Conservation (phyloP, 1,140 invertebrate species). For the Phthorimaea operculella region DNA sequence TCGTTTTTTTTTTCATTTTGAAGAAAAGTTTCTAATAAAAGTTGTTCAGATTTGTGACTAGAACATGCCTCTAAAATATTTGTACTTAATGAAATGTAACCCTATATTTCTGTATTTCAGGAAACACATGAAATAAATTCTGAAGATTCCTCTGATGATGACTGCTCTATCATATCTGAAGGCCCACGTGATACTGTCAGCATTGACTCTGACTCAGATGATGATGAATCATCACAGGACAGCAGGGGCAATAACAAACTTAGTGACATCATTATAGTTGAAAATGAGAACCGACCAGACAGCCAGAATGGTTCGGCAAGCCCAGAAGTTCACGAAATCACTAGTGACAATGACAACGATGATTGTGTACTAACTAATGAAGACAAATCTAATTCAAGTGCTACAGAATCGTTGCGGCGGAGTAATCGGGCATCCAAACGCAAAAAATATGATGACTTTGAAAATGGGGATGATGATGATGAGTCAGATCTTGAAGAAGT, state of each 20-base stretch:
- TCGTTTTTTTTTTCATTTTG: too few species aligned
- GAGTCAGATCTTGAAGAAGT: constrained; percentile 75
- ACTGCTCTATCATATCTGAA: constrained; percentile 18
- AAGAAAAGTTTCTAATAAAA: too few species aligned
- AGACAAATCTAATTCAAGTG: constrained; percentile 27
- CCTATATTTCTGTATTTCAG: too few species aligned
- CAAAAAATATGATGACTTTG: constrained; percentile 73
- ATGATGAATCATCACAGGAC: constrained; percentile 30
- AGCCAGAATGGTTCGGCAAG: constrained; percentile 27
- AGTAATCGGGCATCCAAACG: constrained; percentile 74
- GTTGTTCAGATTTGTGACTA: too few species aligned
- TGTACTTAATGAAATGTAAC: too few species aligned
- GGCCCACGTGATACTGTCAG: constrained; percentile 32
- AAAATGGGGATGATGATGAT: constrained; percentile 72
- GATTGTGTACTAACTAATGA: constrained; percentile 26
- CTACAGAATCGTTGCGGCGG: constrained; percentile 64
- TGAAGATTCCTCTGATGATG: constrained; percentile 25
- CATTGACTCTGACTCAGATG: constrained; percentile 33
- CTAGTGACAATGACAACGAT: constrained; percentile 34
- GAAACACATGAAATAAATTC: background rate
- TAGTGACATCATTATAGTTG: constrained; percentile 25
- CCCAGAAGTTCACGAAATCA: constrained; percentile 36
- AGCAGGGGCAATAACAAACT: constrained; percentile 23
- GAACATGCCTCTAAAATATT: too few species aligned
- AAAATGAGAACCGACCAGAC: constrained; percentile 23